Conservation (phyloP, 1,140 invertebrate species). For the Apis laboriosa region DNA sequence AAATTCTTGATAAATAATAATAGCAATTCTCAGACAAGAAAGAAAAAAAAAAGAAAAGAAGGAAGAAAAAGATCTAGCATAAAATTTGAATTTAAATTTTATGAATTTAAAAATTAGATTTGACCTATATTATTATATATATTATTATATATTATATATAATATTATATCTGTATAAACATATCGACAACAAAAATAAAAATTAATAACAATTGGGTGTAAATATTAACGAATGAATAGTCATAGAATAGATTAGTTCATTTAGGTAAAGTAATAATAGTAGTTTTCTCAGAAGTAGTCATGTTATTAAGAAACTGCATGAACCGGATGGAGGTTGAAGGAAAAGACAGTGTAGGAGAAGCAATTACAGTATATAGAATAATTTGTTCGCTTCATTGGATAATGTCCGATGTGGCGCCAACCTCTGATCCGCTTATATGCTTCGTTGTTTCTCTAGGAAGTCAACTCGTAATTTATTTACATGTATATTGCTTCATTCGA, state of each 20-base stretch:
- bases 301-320: conserved; percentile 38
- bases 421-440: conserved; percentile 52
- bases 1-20: too few species aligned
- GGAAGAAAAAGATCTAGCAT: too few species aligned
- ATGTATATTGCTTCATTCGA: conserved; percentile 19
- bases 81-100: too few species aligned
- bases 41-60: too few species aligned
- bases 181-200: neutral
- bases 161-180: neutral
- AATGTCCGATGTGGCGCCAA: conserved; percentile 69
- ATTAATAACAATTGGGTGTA: neutral
- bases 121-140: too few species aligned
- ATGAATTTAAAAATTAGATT: too few species aligned
- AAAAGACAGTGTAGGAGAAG: conserved; percentile 54
- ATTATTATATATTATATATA: too few species aligned
- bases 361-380: conserved; percentile 71
- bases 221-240: conserved; percentile 4
- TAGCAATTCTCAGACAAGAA: too few species aligned
- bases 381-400: conserved; percentile 70
- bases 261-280: conserved; percentile 19
- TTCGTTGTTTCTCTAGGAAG: conserved; percentile 45
- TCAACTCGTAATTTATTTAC: conserved; percentile 39
- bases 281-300: conserved; percentile 55
- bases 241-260: conserved; percentile 17
- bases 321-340: conserved; percentile 47